A percentile compares a stretch with the other conserved stretches of the same genome.
phyloP scores from a whole-genome alignment of 2,113 vertebrate genomes.

The Daphoenositta chrysoptera region DNA sequence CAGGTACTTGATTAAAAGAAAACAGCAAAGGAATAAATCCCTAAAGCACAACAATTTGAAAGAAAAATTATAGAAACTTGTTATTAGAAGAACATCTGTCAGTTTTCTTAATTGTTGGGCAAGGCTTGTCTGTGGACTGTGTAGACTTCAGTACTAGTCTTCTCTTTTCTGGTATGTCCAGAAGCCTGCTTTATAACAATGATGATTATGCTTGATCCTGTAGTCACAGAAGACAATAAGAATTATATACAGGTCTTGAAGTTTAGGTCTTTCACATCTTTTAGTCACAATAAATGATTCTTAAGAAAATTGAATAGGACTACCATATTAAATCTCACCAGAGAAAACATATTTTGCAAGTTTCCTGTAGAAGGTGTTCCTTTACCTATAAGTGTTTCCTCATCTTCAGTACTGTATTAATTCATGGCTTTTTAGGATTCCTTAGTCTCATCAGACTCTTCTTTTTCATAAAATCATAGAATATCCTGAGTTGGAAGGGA shows the following conservation, averaged over 20 bases:
- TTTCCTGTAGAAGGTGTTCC: not conserved
- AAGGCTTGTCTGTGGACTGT: not conserved
- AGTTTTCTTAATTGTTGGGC: not conserved
- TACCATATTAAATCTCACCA: not conserved
- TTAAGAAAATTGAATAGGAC: not conserved
- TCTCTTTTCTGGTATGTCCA: not conserved
- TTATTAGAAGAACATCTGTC: not conserved
- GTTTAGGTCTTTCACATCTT: not conserved
- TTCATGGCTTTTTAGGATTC: not conserved
- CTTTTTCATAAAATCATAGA: not conserved
- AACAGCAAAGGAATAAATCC: not conserved
- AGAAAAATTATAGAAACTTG: not conserved
- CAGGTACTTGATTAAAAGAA: not conserved
- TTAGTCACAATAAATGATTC: not conserved
- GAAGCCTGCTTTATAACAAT: not conserved
- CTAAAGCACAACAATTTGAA: not conserved
- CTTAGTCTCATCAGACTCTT: not conserved
- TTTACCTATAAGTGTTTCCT: not conserved
- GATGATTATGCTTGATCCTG: rapidly evolving
- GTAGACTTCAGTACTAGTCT: not conserved
- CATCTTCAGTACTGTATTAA: not conserved
- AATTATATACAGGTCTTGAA: not conserved
- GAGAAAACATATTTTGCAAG: not conserved
- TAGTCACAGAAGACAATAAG: not conserved
- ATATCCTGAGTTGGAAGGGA: not conserved